These are phyloP conservation scores for Rhinoderma darwinii DNA, from an alignment of 2,113 vertebrate species.

Conservation along the genomic window DNA sequence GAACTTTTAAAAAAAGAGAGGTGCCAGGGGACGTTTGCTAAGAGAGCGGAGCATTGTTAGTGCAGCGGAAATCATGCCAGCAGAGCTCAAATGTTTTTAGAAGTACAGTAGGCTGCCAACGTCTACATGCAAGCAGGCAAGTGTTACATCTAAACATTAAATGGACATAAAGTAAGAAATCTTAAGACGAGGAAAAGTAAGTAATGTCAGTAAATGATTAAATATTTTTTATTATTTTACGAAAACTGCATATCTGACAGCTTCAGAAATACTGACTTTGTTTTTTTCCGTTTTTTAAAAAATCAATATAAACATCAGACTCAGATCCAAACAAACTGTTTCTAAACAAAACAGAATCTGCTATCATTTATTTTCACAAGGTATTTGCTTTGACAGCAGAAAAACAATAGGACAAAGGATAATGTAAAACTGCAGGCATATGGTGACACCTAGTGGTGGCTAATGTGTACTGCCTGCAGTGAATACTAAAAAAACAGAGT, in stretches of 20 bases:
- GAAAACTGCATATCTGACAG: background rate
- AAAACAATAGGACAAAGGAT: background rate
- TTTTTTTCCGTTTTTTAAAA: no score
- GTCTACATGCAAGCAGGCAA: background rate
- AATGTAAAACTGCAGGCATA: background rate
- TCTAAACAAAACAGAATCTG: conserved; percentile 7
- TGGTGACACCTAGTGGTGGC: conserved; percentile 43
- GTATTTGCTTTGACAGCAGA: conserved; percentile 11
- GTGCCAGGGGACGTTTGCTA: conserved; percentile 38
- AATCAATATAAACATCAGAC: background rate
- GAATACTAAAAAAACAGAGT: background rate
- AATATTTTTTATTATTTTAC: background rate
- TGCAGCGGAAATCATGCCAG: conserved; percentile 11
- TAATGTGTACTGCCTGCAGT: conserved; percentile 24
- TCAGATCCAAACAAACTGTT: conserved; percentile 24
- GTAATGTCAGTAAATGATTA: background rate
- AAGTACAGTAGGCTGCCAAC: conserved; percentile 1
- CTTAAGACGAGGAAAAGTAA: background rate
- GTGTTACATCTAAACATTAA: background rate
- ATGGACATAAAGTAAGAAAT: background rate
- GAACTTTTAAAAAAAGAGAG: conserved; percentile 45
- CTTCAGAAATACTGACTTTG: background rate
- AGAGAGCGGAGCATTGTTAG: conserved; percentile 45
- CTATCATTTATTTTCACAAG: conserved; percentile 31
- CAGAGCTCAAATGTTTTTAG: background rate